phyloP scores from a whole-genome alignment of 2,113 vertebrate species.

The Oryzias curvinotus region DNA sequence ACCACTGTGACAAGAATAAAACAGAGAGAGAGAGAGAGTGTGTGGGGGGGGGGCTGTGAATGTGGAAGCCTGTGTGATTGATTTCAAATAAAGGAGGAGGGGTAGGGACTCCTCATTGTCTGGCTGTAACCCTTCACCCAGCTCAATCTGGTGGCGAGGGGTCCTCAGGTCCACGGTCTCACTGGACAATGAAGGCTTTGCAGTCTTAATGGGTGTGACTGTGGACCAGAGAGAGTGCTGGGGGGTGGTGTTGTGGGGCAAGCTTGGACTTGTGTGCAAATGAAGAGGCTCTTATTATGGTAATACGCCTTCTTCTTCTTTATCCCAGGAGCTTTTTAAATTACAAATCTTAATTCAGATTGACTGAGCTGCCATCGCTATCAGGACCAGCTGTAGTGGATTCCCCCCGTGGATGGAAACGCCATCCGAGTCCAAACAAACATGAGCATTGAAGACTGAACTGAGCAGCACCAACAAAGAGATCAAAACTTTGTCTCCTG shows the following conservation, averaged over 20 bases:
- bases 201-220: constrained; percentile 74
- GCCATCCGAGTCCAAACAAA: constrained; percentile 33
- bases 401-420: constrained; percentile 31
- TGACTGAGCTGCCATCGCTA: constrained; percentile 4
- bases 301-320: constrained; percentile 66
- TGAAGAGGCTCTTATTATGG: constrained; percentile 80
- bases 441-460: background rate
- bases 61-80: constrained; percentile 75
- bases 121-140: constrained; percentile 73
- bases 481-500: background rate
- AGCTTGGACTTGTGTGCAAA: constrained; percentile 77
- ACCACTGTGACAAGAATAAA: constrained; percentile 50
- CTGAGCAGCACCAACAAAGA: background rate
- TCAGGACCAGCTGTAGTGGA: constrained; percentile 47
- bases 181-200: constrained; percentile 74
- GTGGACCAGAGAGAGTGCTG: constrained; percentile 48
- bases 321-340: constrained; percentile 67
- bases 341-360: constrained; percentile 76
- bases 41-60: constrained; percentile 31
- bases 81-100: constrained; percentile 72
- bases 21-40: constrained; percentile 12
- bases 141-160: constrained; percentile 65
- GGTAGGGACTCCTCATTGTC: constrained; percentile 65
- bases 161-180: constrained; percentile 62
- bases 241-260: constrained; percentile 38